These are phyloP conservation scores for Chromoteleia sp. DNA, from an alignment of 2,888 invertebrate genomes.

Conservation along the genomic window DNA sequence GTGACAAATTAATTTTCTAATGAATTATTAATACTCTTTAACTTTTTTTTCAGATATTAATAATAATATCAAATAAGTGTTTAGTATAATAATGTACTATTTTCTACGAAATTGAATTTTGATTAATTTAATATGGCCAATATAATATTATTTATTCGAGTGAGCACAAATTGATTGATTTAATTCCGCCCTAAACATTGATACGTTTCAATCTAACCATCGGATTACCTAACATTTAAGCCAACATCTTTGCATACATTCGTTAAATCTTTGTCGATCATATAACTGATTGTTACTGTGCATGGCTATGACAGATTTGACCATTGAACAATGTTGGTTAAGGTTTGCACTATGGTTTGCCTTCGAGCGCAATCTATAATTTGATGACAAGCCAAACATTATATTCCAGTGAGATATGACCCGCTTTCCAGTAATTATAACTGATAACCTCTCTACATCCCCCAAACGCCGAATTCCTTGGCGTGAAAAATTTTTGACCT, in stretches of 20 bases:
- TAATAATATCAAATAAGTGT: too few relatives aligned
- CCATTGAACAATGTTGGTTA: constrained; percentile 50
- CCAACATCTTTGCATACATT: constrained; percentile 15
- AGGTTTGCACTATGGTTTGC: constrained; percentile 38
- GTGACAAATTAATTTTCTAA: too few relatives aligned
- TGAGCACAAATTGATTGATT: neutral
- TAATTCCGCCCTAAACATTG: neutral
- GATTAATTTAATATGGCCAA: constrained; percentile 4
- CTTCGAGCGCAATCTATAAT: constrained; percentile 43
- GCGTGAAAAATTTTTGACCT: constrained; percentile 32
- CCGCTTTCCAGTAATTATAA: constrained; percentile 51
- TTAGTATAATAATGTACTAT: too few relatives aligned
- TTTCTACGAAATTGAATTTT: neutral
- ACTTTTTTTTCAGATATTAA: too few relatives aligned
- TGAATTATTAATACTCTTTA: too few relatives aligned
- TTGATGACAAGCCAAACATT: constrained; percentile 59
- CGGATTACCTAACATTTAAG: neutral
- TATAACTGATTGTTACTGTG: constrained; percentile 40
- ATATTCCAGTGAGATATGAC: constrained; percentile 52
- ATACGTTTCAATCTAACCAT: constrained; percentile 1
- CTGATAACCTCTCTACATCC: constrained; percentile 56
- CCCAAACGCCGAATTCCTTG: constrained; percentile 48
- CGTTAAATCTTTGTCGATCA: constrained; percentile 36
- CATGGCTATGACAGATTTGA: constrained; percentile 41
- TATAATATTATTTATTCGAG: neutral